Conservation (phyloP, 2,113 vertebrate genomes). For the Poecilia latipinna region DNA sequence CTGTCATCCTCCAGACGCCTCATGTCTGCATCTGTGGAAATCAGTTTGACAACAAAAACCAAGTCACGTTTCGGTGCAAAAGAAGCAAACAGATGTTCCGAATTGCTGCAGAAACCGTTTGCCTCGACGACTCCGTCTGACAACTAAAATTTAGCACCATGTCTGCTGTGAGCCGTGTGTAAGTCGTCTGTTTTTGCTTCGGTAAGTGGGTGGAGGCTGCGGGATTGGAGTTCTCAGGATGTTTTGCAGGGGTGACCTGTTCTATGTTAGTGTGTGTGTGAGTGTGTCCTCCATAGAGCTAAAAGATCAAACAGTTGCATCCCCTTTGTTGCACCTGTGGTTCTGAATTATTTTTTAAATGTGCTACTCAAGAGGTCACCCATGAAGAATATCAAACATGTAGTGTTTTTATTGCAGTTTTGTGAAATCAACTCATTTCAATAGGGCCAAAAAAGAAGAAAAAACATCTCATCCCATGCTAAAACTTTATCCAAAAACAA, state of each 20-base stretch:
- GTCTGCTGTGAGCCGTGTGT: background rate
- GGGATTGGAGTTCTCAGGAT: slow-evolving; percentile 9
- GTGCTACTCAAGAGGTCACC: slow-evolving; percentile 7
- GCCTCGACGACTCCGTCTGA: slow-evolving; percentile 1
- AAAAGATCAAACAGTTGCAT: slow-evolving; percentile 47
- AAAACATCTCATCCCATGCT: too few species aligned
- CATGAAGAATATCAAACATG: slow-evolving; percentile 12
- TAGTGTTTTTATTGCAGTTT: too few species aligned
- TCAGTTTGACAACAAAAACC: slow-evolving; percentile 1
- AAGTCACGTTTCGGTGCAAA: slow-evolving; percentile 1
- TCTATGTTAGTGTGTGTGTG: background rate
- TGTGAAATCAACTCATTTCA: too few species aligned
- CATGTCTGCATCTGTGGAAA: slow-evolving; percentile 7
- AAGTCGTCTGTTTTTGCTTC: slow-evolving; percentile 24
- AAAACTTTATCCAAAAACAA: too few species aligned
- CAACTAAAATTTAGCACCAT: slow-evolving; percentile 12
- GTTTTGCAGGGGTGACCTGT: slow-evolving; percentile 14
- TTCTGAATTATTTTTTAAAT: background rate
- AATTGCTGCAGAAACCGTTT: background rate
- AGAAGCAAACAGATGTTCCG: background rate
- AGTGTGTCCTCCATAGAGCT: background rate
- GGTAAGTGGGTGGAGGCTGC: slow-evolving; percentile 25
- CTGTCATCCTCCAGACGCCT: slow-evolving; percentile 15
- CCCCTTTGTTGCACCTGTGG: slow-evolving; percentile 13
- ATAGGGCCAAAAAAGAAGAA: too few species aligned